Base-by-base conservation (phyloP, 1,140 invertebrate species). In the Brachionus sp. region DNA sequence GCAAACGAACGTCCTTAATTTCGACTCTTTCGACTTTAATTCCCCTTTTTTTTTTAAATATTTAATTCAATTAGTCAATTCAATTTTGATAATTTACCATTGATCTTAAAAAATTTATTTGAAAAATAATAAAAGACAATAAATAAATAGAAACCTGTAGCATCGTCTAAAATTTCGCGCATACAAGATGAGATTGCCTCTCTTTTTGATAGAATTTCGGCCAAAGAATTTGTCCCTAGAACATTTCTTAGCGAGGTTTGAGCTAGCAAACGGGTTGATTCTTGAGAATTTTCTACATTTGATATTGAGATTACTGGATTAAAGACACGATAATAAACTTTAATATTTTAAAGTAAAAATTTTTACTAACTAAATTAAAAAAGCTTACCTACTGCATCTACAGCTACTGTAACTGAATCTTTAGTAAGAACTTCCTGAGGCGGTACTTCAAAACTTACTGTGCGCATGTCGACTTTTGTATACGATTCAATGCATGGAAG, bases 1-100 rank as follows among this genome's bases (percentile, higher is more conserved):
- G 86, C 10, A 87, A 78, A 23, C 86, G 77, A 1, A 86, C 86
- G 77, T 87, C 86, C 46, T 83, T 84, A 3, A 83, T 83, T 83
- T 83, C 80, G 0, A 83, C 80, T 83, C 80, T 44, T 23, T 83
- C 80, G 9, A 83, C 80, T 53, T 66, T 83, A 19, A 83, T 70
- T 37, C 80, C 80, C 80, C 80, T 80, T 75, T 75, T 70, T 16
- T n/a, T 3, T 86, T 86, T n/a, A 37, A 66, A 23, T 57, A 23
- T 19, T 57, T 19, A 57, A 16, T 57, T 19, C 5, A 57, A 57
- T n/a, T 57, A 57, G 19, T 57, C 50, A 19, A 16, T 57, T 57
- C 9, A 77, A 83, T 82, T 25, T 62, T 44, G 3, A 84, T 16
- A 68, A 68, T 29, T 23, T 68, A 62, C 68, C 70, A 78, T 77